Evolutionary conservation across 2,797 vertebrate genomes (phyloP).

Genomic region (Pterois miles): DNA sequence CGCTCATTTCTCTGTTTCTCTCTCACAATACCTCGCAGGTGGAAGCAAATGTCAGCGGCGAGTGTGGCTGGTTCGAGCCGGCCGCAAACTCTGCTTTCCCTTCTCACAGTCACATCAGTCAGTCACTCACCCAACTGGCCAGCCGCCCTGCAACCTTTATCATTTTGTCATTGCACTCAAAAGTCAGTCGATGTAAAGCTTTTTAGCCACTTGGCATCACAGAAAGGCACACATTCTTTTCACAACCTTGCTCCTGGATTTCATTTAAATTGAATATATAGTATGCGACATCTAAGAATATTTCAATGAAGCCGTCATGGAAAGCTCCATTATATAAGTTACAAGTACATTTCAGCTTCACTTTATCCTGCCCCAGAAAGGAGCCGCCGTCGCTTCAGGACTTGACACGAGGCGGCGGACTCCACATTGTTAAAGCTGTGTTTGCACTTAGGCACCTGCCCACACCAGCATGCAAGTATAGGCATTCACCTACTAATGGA

Average conservation of each 20-base stretch:
- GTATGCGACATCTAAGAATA: background rate
- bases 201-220: constrained; percentile 40
- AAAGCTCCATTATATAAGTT: constrained; percentile 6
- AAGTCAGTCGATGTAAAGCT: constrained; percentile 29
- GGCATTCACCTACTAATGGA: constrained; percentile 52
- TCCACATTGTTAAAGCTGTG: constrained; percentile 20
- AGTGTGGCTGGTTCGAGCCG: constrained; percentile 28
- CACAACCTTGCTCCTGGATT: constrained; percentile 7
- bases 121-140: constrained; percentile 26
- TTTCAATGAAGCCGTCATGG: background rate
- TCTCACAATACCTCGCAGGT: constrained; percentile 49
- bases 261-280: constrained; percentile 3
- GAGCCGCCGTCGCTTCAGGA: background rate
- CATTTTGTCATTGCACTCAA: constrained; percentile 16
- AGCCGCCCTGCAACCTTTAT: constrained; percentile 15
- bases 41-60: constrained; percentile 26
- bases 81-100: constrained; percentile 19
- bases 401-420: background rate
- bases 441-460: constrained; percentile 52
- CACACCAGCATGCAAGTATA: constrained; percentile 33
- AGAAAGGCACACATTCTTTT: background rate
- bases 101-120: constrained; percentile 37
- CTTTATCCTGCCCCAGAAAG: background rate
- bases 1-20: constrained; percentile 8
- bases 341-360: background rate